Percentiles rank a stretch among this genome's conserved stretches.
These are phyloP conservation scores for Lamellibrachia columna DNA, from an alignment of 2,888 invertebrate species.

Conservation along the genomic window DNA sequence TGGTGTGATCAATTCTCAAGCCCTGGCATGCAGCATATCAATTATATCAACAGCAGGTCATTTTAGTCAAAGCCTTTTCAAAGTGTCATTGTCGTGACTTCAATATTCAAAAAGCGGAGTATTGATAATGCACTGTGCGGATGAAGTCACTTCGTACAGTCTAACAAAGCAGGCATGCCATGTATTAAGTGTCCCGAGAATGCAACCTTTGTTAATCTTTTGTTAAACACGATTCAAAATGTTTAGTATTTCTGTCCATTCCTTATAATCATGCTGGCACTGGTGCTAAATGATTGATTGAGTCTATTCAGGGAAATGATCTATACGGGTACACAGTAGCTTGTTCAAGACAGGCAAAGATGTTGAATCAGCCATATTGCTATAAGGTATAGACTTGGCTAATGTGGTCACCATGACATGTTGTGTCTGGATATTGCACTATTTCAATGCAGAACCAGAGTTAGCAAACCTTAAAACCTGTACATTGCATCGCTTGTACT, in stretches of 20 bases:
- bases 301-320: not conserved
- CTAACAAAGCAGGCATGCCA: not conserved
- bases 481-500: not conserved
- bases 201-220: not conserved
- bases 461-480: not conserved
- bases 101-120: not conserved
- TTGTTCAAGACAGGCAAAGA: not conserved
- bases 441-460: not conserved
- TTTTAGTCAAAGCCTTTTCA: slow-evolving; percentile 5
- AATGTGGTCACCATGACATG: not conserved
- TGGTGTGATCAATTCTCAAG: not conserved
- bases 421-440: not conserved
- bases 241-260: not conserved
- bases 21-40: not conserved
- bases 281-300: slow-evolving; percentile 11
- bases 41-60: not conserved
- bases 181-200: not conserved
- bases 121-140: not conserved
- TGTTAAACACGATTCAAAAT: slow-evolving; percentile 14
- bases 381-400: not conserved
- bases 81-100: slow-evolving; percentile 9
- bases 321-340: not conserved
- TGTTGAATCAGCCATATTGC: not conserved
- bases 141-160: slow-evolving; percentile 10
- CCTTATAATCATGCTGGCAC: not conserved